phyloP scores from a whole-genome alignment of 92 coral and sea anemone genomes.

The Hydrozoanthus gracilis region DNA sequence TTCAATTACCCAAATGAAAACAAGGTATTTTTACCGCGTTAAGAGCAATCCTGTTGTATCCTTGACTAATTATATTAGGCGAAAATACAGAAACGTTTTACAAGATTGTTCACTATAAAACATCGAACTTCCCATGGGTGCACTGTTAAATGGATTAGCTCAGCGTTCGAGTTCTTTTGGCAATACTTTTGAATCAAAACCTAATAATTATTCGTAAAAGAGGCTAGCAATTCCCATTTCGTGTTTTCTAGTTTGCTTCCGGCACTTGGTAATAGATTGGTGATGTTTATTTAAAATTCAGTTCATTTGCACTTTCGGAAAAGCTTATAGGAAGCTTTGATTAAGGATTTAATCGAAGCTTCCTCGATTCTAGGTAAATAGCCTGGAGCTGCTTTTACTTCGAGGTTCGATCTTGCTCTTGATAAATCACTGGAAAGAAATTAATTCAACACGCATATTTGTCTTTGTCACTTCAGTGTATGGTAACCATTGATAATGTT shows the following conservation, averaged over 20 bases:
- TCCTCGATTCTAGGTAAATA: constrained; percentile 12
- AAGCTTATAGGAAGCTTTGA: constrained; percentile 16
- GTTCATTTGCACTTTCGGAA: constrained; percentile 24
- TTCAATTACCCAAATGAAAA: not conserved
- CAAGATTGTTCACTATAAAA: not conserved
- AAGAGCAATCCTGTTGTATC: not conserved
- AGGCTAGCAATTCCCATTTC: not conserved
- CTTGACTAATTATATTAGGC: not conserved
- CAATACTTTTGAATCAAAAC: not conserved
- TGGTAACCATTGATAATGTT: not conserved
- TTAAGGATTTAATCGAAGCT: constrained; percentile 33
- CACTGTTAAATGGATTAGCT: not conserved
- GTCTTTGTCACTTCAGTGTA: not conserved
- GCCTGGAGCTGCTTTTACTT: constrained; percentile 16
- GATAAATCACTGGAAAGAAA: constrained; percentile 5
- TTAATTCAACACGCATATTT: not conserved
- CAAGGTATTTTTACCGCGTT: not conserved
- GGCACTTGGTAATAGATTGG: constrained; percentile 10
- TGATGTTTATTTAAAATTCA: constrained; percentile 33
- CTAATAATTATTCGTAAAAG: constrained; percentile 6
- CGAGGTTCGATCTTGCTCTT: constrained; percentile 5
- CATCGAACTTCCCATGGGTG: not conserved
- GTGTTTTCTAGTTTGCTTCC: constrained; percentile 22
- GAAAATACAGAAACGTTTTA: not conserved
- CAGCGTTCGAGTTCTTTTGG: not conserved